A percentile compares a stretch with the other conserved stretches of the same genome.
phyloP scores from a whole-genome alignment of 2,113 vertebrate genomes.

The Xenopus tropicalis region UCB_Xtro_10.0 CM004451.2:78547001-78547500 shows the following conservation, averaged over 20 bases:
- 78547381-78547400: no score
- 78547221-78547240: slow-evolving; percentile 3
- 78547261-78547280: slow-evolving; percentile 4
- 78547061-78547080: slow-evolving; percentile 23
- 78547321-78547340: no score
- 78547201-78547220: slow-evolving; percentile 12
- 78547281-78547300: neutral
- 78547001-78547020: no score
- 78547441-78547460: no score
- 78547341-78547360: neutral
- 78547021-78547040: neutral
- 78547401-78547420: no score
- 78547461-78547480: no score
- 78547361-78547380: no score
- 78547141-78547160: slow-evolving; percentile 29
- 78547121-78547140: slow-evolving; percentile 22
- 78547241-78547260: neutral
- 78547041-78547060: slow-evolving; percentile 29
- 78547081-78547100: slow-evolving; percentile 28
- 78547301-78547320: neutral
- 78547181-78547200: neutral
- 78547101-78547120: slow-evolving; percentile 38
- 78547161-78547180: slow-evolving; percentile 18
- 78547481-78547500: no score
- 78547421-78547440: no score